Percentiles rank a stretch among this genome's conserved stretches.
Conservation (phyloP, 2,888 invertebrate genomes). For the Chaitophorus viminalis region DNA sequence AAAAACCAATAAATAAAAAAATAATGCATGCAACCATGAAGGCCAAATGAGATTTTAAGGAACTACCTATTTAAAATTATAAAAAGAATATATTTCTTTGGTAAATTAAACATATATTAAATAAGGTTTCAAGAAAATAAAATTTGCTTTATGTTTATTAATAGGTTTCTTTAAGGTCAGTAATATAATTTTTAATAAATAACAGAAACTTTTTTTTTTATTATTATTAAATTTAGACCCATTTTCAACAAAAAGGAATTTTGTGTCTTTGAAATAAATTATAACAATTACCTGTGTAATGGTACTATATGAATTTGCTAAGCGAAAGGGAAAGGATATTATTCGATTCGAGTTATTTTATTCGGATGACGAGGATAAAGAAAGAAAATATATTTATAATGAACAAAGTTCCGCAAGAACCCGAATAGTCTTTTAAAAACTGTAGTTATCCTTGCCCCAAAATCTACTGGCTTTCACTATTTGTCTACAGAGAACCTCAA, state of each 20-base stretch:
- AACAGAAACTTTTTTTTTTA: background rate
- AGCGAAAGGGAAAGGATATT: constrained; percentile 52
- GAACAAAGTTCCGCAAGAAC: constrained; percentile 54
- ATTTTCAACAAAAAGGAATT: background rate
- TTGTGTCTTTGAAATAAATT: constrained; percentile 7
- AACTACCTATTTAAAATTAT: background rate
- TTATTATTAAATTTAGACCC: background rate
- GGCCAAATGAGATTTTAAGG: background rate
- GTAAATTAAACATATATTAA: background rate
- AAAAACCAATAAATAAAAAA: background rate
- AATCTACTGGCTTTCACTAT: constrained; percentile 56
- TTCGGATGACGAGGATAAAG: constrained; percentile 15
- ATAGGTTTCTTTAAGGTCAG: no score
- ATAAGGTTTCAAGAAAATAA: background rate
- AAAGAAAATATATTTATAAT: constrained; percentile 29
- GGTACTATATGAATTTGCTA: background rate
- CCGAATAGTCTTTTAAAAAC: constrained; percentile 44
- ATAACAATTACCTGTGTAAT: constrained; percentile 5
- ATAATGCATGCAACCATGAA: background rate
- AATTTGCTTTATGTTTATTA: no score
- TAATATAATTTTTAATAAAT: no score
- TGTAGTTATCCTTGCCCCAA: constrained; percentile 61
- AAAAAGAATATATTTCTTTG: background rate
- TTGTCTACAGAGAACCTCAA: constrained; percentile 36
- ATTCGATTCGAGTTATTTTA: background rate